Evolutionary conservation across 2,113 vertebrate genomes (phyloP).

Genomic region (Phylloscopus trochiloides): DNA sequence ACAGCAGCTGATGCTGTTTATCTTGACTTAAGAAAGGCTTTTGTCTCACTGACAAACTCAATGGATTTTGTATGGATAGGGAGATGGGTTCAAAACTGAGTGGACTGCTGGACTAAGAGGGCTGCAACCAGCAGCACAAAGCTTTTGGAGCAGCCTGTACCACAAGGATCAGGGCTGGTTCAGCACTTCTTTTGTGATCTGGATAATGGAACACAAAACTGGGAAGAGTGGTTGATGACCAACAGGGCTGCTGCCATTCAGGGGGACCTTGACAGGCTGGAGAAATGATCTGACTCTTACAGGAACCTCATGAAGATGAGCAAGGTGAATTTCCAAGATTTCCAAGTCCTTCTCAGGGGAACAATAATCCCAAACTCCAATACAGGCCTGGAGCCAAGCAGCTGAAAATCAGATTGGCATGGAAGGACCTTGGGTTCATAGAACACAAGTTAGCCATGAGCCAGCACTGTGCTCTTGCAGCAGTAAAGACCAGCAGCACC

Average conservation of each 20-base stretch:
- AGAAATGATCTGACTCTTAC: neutral
- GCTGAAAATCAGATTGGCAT: neutral
- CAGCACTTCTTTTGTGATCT: neutral
- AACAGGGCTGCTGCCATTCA: neutral
- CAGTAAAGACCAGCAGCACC: neutral
- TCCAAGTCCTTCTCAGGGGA: neutral
- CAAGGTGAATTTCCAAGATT: neutral
- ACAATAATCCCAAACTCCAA: neutral
- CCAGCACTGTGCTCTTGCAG: neutral
- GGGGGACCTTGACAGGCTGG: neutral
- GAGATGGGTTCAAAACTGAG: neutral
- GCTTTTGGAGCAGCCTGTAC: neutral
- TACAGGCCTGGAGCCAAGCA: fast-evolving
- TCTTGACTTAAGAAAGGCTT: neutral
- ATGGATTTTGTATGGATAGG: neutral
- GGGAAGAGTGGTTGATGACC: neutral
- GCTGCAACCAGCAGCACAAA: neutral
- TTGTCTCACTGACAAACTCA: neutral
- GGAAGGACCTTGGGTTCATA: neutral
- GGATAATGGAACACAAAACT: neutral
- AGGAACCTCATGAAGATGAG: neutral
- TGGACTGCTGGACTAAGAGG: neutral
- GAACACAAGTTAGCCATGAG: neutral
- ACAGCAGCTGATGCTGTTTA: neutral
- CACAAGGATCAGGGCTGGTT: neutral